Evolutionary conservation across 2,797 vertebrate genomes (phyloP), one percentile per base, ranked within the genome.

Genomic region (Lacerta bilineata): DNA sequence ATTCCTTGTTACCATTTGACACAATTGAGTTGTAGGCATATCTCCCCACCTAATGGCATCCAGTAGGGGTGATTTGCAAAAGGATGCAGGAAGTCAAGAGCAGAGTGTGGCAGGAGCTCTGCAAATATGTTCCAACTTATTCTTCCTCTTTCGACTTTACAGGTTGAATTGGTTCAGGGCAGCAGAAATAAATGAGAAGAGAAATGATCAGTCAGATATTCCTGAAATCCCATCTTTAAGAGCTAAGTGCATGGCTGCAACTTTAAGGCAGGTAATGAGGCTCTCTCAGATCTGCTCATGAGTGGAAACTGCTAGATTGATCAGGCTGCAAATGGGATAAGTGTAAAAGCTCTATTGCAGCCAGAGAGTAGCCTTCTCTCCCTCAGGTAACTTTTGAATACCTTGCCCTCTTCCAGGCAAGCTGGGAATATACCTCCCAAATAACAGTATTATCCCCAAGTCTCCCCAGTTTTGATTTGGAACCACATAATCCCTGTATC

Each of bases 161-260:
- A 95, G 95, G 93, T 93, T 95, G 91, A 94, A 90, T 87, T 91
- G 94, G 94, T 95, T 95, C 94, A 95, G 93, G 93, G 94, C 93
- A 94, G 94, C 93, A 93, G 94, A 96, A 95, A 94, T 95, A 95
- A 96, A 96, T 95, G 95, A 95, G 87, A 91, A 95, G 92, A 94
- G 91, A 95, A 95, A 95, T 94, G 93, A 96, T 96, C 96, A 96
- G 94, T 96, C 94, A 95, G 95, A 96, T 95, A 94, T 95, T 96
- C 94, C 93, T 94, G 93, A 96, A 94, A 93, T 92, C 92, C 88
- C 83, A 87, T 94, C 94, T 95, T 95, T 94, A 94, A 93, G 94
- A 94, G 94, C 93, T 95, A 94, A 94, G 93, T 95, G 93, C 93
- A 93, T 91, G 94, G 95, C 93, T 95, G 92, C 92, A 92, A 94